These are phyloP conservation scores for Synchiropus splendidus DNA, from an alignment of 2,113 vertebrate species.

Conservation along the genomic window DNA sequence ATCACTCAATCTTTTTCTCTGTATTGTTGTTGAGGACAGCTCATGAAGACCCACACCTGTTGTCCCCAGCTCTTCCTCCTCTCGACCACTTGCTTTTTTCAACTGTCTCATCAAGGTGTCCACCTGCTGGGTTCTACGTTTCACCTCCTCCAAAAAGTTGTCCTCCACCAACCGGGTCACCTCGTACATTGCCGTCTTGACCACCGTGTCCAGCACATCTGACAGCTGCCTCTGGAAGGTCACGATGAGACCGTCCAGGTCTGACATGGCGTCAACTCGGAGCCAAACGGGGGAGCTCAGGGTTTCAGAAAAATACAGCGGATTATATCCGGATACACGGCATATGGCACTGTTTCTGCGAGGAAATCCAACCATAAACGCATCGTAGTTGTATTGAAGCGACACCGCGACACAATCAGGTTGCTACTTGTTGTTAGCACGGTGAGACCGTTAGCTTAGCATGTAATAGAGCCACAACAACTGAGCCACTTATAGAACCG, in stretches of 20 bases:
- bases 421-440: no score
- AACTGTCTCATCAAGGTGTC: conserved; percentile 52
- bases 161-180: conserved; percentile 64
- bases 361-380: no score
- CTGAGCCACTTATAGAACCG: no score
- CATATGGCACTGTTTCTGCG: no score
- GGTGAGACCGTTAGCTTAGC: no score
- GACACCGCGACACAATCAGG: no score
- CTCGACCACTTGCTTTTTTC: conserved; percentile 37
- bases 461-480: no score
- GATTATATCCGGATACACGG: no score
- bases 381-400: no score
- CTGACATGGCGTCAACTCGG: conserved; percentile 42
- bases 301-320: no score
- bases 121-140: conserved; percentile 52
- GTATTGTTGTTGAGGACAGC: conserved; percentile 14
- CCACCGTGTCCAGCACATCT: conserved; percentile 64
- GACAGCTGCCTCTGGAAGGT: conserved; percentile 67
- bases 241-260: conserved; percentile 52
- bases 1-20: conserved; percentile 5
- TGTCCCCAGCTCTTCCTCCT: conserved; percentile 10
- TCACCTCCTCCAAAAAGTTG: conserved; percentile 60
- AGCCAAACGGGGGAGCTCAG: background rate
- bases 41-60: conserved; percentile 31
- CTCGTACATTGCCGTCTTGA: conserved; percentile 65